Conservation (phyloP, 2,113 vertebrate genomes). For the Phaethon lepturus region DNA sequence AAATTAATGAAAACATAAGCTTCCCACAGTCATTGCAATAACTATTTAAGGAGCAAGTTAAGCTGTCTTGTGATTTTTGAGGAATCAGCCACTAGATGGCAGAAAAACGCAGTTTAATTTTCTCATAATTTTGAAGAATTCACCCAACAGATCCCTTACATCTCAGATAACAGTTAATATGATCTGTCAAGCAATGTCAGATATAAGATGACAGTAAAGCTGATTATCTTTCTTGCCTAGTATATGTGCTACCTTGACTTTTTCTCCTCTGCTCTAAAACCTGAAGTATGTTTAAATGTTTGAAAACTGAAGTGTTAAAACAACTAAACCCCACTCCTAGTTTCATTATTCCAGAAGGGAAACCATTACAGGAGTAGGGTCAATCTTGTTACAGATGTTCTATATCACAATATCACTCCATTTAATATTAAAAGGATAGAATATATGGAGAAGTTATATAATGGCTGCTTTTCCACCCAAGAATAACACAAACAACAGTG, state of each 20-base stretch:
- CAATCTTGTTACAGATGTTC: not conserved
- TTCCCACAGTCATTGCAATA: not conserved
- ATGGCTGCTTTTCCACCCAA: not conserved
- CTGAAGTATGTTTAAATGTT: not conserved
- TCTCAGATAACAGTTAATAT: not conserved
- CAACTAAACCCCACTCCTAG: not conserved
- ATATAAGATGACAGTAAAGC: not conserved
- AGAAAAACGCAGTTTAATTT: conserved; percentile 42
- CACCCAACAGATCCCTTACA: not conserved
- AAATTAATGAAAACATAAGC: not conserved
- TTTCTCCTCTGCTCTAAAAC: not conserved
- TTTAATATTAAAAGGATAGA: not conserved
- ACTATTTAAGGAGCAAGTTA: not conserved
- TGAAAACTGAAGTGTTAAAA: not conserved
- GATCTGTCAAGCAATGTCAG: not conserved
- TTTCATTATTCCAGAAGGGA: not conserved
- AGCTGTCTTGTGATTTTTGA: not conserved
- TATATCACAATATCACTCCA: not conserved
- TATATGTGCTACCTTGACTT: not conserved
- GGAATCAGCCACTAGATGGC: conserved; percentile 58
- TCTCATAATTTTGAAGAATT: not conserved
- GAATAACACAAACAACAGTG: not conserved
- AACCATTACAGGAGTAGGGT: not conserved
- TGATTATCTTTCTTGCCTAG: not conserved
- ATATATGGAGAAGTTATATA: not conserved